These are phyloP conservation scores for Lasioglossum pauxillum DNA, from an alignment of 2,888 invertebrate species.

Conservation along the genomic window DNA sequence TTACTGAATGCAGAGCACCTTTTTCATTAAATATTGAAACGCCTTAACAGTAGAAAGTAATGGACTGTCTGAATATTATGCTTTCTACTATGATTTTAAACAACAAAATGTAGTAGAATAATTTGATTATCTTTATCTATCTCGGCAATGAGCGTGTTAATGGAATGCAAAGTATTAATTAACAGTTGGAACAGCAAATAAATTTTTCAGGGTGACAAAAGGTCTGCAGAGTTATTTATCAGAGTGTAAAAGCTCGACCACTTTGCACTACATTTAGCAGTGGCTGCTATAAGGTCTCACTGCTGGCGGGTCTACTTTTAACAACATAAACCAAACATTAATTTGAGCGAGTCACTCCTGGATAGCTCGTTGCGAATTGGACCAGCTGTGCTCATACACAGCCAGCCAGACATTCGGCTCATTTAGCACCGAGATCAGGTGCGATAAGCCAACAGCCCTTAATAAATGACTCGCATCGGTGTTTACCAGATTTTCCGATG, in stretches of 20 bases:
- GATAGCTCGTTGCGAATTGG: conserved; percentile 54
- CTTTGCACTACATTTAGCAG: conserved; percentile 36
- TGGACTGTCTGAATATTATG: neutral
- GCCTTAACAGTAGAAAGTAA: neutral
- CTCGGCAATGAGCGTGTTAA: neutral
- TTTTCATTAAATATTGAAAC: neutral
- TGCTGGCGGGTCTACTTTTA: conserved; percentile 34
- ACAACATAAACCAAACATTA: conserved; percentile 46
- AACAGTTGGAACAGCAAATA: neutral
- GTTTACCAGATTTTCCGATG: conserved; percentile 70
- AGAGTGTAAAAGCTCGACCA: conserved; percentile 21
- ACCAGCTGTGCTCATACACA: conserved; percentile 61
- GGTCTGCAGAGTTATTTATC: conserved; percentile 30
- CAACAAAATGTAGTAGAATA: neutral
- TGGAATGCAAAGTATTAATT: neutral
- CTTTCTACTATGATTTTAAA: neutral
- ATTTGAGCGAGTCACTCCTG: conserved; percentile 50
- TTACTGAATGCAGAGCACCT: neutral
- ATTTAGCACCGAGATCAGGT: conserved; percentile 71
- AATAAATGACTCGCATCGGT: conserved; percentile 65
- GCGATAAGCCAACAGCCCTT: conserved; percentile 64
- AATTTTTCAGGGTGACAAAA: neutral
- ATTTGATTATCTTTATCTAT: too few relatives aligned
- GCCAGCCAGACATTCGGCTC: conserved; percentile 57
- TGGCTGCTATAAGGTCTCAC: conserved; percentile 20